Conservation (phyloP, 2,888 invertebrate species). For the Empis livida region DNA sequence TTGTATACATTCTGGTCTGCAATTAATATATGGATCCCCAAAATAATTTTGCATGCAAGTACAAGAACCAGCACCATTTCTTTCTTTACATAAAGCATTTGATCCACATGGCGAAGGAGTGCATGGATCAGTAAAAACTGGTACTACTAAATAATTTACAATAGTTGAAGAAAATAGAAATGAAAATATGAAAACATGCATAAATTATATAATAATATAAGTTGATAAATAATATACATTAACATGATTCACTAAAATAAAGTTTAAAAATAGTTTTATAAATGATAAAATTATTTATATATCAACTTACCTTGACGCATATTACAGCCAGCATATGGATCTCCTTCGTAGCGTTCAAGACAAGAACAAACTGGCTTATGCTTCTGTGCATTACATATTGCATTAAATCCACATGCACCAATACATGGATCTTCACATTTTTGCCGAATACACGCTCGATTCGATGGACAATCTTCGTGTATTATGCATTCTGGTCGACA, state of each 20-base stretch:
- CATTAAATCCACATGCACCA: slow-evolving; percentile 60
- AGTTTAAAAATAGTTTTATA: neutral
- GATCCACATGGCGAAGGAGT: slow-evolving; percentile 75
- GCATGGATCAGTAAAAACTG: slow-evolving; percentile 53
- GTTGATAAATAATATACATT: slow-evolving; percentile 7
- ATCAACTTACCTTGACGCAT: slow-evolving; percentile 42
- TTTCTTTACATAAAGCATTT: slow-evolving; percentile 73
- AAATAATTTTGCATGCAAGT: slow-evolving; percentile 68
- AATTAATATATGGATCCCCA: slow-evolving; percentile 75
- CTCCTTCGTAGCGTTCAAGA: slow-evolving; percentile 55
- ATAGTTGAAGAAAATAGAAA: slow-evolving; percentile 12
- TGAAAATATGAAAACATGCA: slow-evolving; percentile 2
- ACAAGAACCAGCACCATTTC: slow-evolving; percentile 69
- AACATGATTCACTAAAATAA: too few species aligned
- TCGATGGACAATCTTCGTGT: slow-evolving; percentile 58
- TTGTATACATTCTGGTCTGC: slow-evolving; percentile 78
- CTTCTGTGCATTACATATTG: slow-evolving; percentile 54
- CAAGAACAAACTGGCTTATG: slow-evolving; percentile 65
- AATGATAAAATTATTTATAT: neutral
- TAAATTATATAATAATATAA: slow-evolving; percentile 9
- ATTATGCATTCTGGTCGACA: slow-evolving; percentile 65
- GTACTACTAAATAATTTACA: slow-evolving; percentile 35
- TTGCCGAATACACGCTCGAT: slow-evolving; percentile 57
- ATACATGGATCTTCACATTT: slow-evolving; percentile 61
- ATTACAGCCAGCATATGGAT: slow-evolving; percentile 66